Conservation (phyloP, 2,888 invertebrate species). For the Euzetes globulus region DNA sequence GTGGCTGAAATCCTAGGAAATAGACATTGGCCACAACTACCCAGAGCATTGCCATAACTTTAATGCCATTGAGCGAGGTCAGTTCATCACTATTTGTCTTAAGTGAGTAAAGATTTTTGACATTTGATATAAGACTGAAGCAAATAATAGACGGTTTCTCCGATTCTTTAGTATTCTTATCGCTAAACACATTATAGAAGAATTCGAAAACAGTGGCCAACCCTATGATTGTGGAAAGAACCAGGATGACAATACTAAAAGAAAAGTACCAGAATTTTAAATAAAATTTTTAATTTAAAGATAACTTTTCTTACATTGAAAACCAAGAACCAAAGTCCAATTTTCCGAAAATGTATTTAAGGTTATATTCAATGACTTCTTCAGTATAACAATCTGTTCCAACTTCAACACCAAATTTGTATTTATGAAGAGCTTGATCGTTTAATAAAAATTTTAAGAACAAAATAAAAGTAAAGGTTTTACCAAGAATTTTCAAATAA, state of each 20-base stretch:
- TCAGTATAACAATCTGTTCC: conserved; percentile 22
- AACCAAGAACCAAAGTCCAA: conserved; percentile 1
- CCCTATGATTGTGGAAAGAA: not conserved
- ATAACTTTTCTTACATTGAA: not conserved
- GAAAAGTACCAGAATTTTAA: too few relatives aligned
- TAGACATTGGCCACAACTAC: conserved; percentile 33
- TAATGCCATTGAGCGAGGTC: conserved; percentile 24
- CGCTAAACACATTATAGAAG: not conserved
- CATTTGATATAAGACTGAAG: conserved; percentile 10
- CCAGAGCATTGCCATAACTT: conserved; percentile 34
- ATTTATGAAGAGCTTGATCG: not conserved
- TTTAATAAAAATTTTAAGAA: not conserved
- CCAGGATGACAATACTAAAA: not conserved
- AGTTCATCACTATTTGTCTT: not conserved
- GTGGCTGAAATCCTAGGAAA: conserved; percentile 32
- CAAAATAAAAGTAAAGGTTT: not conserved
- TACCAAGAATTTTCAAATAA: not conserved
- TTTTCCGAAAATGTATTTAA: not conserved
- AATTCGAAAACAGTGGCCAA: conserved; percentile 30
- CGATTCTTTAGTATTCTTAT: not conserved
- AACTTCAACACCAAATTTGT: not conserved
- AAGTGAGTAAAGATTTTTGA: conserved; percentile 12
- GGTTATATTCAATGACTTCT: not conserved
- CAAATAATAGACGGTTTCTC: conserved; percentile 3
- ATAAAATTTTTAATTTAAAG: not conserved